Evolutionary conservation across 2,797 vertebrate species (phyloP).

Genomic region (Rhyacichthys aspro): DNA sequence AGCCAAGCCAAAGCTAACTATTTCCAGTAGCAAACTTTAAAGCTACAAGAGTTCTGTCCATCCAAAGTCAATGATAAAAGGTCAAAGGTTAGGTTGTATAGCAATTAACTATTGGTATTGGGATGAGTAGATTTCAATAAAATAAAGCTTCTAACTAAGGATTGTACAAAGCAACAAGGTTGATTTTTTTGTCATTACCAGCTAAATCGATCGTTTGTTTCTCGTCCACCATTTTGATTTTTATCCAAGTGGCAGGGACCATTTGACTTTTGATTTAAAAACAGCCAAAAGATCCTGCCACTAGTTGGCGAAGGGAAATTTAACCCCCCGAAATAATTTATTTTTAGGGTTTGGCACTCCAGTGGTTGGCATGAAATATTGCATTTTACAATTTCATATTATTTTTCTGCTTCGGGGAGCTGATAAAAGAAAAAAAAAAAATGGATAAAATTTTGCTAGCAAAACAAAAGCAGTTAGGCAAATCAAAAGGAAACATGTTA

Average conservation of each 20-base stretch:
- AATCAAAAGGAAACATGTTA: slow-evolving; percentile 46
- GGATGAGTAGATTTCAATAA: neutral
- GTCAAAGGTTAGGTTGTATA: slow-evolving; percentile 39
- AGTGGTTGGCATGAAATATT: slow-evolving; percentile 10
- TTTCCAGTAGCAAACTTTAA: neutral
- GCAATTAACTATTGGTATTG: neutral
- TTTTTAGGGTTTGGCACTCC: slow-evolving; percentile 45
- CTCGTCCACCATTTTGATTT: slow-evolving; percentile 28
- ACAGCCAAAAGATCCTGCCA: slow-evolving; percentile 24
- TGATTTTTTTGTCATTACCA: slow-evolving; percentile 79
- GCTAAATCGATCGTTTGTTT: slow-evolving; percentile 80
- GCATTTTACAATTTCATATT: slow-evolving; percentile 27
- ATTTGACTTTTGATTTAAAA: slow-evolving; percentile 36
- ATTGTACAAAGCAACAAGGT: slow-evolving; percentile 72
- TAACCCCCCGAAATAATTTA: slow-evolving; percentile 7
- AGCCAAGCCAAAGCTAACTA: no score
- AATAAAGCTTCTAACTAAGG: slow-evolving; percentile 59
- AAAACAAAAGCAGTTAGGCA: slow-evolving; percentile 54
- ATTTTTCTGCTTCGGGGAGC: slow-evolving; percentile 34
- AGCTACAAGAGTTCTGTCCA: slow-evolving; percentile 10
- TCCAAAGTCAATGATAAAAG: slow-evolving; percentile 16
- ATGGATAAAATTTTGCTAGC: slow-evolving; percentile 48
- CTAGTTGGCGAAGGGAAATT: slow-evolving; percentile 7
- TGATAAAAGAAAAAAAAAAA: slow-evolving; percentile 30
- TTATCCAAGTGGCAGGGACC: slow-evolving; percentile 12